Evolutionary conservation across 2,797 vertebrate genomes (phyloP), one percentile per base, ranked within the genome.

Genomic region (Prionace glauca): DNA sequence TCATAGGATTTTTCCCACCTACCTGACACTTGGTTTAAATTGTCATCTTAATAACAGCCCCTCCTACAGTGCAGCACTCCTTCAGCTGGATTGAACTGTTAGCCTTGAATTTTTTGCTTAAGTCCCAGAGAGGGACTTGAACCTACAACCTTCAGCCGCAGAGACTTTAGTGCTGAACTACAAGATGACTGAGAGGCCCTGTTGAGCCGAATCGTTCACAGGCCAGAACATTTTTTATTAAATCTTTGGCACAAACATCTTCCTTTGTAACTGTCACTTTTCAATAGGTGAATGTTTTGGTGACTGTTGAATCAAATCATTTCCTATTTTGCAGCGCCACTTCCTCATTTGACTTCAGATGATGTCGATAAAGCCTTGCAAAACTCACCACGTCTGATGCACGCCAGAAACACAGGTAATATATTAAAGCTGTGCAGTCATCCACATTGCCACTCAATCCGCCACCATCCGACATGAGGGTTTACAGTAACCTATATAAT

Each of bases 331-430:
- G 97, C 98, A 99, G 98, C 98, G 98, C 98, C 98, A 97, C 98
- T 98, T 98, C 98, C 98, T 97, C 98, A 98, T 98, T 98, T 99
- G 98, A 98, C 98, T 98, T 99, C 98, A 97, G 98, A 98, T 98
- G 98, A 99, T 98, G 98, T 99, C 98, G 98, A 99, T 98, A 99
- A 98, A 96, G 98, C 98, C 97, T 98, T 99, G 97, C 98, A 99
- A 98, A 98, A 98, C 97, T 98, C 98, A 97, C 98, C 98, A 96
- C 98, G 98, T 97, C 98, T 98, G 98, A 98, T 98, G 98, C 98
- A 99, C 98, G 98, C 98, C 97, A 98, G 98, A 98, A 98, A 98
- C 97, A 98, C 98, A 98, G 98, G 98, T 98, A 98, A 98, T 97
- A 84, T 77, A 95, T 79, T 91, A 41, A 41, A 94, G 65, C 32